Conservation (phyloP, 1,140 invertebrate genomes). For the Micrasema longulum region DNA sequence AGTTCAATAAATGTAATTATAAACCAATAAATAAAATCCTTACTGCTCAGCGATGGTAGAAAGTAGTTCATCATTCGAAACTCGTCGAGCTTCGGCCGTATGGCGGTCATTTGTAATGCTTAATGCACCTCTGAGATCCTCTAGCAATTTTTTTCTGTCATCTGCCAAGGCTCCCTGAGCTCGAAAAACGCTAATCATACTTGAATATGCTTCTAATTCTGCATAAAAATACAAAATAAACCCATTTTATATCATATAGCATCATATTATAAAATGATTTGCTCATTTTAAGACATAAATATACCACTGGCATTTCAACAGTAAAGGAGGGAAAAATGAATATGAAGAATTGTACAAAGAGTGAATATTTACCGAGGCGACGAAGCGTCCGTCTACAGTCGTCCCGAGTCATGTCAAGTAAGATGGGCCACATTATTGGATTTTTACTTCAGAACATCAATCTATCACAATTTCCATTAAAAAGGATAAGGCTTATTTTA, state of each 20-base stretch:
- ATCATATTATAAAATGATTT: slow-evolving; percentile 20
- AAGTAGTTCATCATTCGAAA: slow-evolving; percentile 91
- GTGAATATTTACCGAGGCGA: slow-evolving; percentile 76
- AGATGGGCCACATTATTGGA: slow-evolving; percentile 66
- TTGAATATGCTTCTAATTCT: slow-evolving; percentile 93
- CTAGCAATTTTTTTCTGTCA: slow-evolving; percentile 86
- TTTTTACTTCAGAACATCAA: slow-evolving; percentile 57
- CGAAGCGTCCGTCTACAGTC: slow-evolving; percentile 88
- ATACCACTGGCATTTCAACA: slow-evolving; percentile 29
- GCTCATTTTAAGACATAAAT: slow-evolving; percentile 43
- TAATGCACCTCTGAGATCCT: slow-evolving; percentile 83
- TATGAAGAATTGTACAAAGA: slow-evolving; percentile 58
- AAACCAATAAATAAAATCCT: slow-evolving; percentile 59
- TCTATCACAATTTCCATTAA: slow-evolving; percentile 60
- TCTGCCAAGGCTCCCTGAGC: slow-evolving; percentile 89
- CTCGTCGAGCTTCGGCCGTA: slow-evolving; percentile 88
- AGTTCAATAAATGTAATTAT: slow-evolving; percentile 27
- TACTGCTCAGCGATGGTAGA: slow-evolving; percentile 90
- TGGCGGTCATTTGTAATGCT: slow-evolving; percentile 91
- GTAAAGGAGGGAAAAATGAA: slow-evolving; percentile 65
- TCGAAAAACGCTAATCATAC: slow-evolving; percentile 88
- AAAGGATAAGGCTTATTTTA: slow-evolving; percentile 66
- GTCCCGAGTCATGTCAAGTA: slow-evolving; percentile 72
- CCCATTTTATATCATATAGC: slow-evolving; percentile 54
- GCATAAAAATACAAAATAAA: slow-evolving; percentile 55